Percentiles rank a stretch among this genome's conserved stretches.
phyloP scores from a whole-genome alignment of 2,888 invertebrate genomes.

The Caenorhabditis angaria region DNA sequence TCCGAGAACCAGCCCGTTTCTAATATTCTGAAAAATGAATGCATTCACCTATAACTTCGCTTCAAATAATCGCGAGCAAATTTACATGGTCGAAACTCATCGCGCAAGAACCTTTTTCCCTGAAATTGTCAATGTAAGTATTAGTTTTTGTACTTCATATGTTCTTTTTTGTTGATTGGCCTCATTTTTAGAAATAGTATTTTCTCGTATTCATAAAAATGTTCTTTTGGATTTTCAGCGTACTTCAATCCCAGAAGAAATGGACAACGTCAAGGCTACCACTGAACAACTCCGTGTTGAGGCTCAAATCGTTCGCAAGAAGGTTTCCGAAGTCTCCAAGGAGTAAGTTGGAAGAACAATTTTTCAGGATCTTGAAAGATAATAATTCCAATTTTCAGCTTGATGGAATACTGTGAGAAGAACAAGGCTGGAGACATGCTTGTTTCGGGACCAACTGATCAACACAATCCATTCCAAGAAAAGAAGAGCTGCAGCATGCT shows the following conservation, averaged over 20 bases:
- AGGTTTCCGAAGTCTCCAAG: conserved; percentile 64
- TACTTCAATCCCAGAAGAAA: conserved; percentile 17
- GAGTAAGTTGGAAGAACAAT: conserved; percentile 50
- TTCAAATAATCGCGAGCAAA: neutral
- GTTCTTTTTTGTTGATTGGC: neutral
- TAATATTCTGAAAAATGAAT: neutral
- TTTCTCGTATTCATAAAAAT: too few relatives aligned
- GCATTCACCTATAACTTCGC: neutral
- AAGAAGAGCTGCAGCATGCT: conserved; percentile 64
- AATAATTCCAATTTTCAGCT: conserved; percentile 44
- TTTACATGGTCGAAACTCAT: neutral
- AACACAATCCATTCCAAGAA: conserved; percentile 69
- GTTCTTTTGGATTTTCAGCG: neutral
- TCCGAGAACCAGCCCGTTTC: too few relatives aligned
- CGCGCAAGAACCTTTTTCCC: neutral
- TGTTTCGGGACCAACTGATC: conserved; percentile 60
- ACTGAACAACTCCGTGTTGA: conserved; percentile 63
- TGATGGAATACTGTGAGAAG: conserved; percentile 68
- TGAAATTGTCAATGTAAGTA: neutral
- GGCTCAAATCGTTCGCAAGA: conserved; percentile 56
- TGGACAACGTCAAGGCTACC: conserved; percentile 43
- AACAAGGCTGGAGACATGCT: conserved; percentile 60
- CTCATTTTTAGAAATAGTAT: neutral
- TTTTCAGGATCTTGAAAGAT: neutral
- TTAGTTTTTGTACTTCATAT: neutral